These are phyloP conservation scores for Heterodera carotae DNA, from an alignment of 1,140 invertebrate species.

Conservation along the genomic window DNA sequence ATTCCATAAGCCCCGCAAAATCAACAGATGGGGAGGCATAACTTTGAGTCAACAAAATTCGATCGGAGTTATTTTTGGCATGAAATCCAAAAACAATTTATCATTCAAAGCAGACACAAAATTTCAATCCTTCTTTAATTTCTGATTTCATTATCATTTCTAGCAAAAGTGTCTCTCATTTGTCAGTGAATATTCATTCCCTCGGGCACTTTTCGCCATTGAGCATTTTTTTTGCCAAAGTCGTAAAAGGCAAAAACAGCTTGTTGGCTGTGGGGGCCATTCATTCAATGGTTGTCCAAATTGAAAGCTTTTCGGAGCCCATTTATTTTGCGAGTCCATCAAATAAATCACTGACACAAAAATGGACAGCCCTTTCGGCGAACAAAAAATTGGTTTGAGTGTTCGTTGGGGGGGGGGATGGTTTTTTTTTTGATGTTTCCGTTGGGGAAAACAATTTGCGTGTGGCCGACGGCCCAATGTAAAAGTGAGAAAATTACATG, in stretches of 20 bases:
- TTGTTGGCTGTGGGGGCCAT: neutral
- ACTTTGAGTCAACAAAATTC: neutral
- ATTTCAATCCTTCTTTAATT: too few relatives aligned
- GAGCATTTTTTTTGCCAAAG: neutral
- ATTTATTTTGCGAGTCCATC: constrained; percentile 8
- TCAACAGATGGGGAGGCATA: neutral
- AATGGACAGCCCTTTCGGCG: neutral
- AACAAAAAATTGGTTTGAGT: neutral
- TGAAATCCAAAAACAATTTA: neutral
- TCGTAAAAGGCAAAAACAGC: constrained; percentile 13
- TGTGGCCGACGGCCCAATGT: constrained; percentile 18
- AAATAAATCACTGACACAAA: constrained; percentile 14
- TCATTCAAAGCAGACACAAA: neutral
- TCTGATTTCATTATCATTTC: too few relatives aligned
- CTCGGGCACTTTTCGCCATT: neutral
- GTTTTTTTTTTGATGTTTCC: constrained; percentile 1
- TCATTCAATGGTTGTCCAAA: constrained; percentile 10
- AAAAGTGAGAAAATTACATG: neutral
- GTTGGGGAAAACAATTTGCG: constrained; percentile 13
- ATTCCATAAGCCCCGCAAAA: neutral
- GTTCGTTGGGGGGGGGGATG: neutral
- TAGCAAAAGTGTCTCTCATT: neutral
- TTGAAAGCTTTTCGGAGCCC: constrained; percentile 9
- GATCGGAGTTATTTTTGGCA: neutral
- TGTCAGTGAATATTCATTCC: neutral